phyloP scores from a whole-genome alignment of 2,888 invertebrate genomes.

The Drosophila cyrtoloma region DNA sequence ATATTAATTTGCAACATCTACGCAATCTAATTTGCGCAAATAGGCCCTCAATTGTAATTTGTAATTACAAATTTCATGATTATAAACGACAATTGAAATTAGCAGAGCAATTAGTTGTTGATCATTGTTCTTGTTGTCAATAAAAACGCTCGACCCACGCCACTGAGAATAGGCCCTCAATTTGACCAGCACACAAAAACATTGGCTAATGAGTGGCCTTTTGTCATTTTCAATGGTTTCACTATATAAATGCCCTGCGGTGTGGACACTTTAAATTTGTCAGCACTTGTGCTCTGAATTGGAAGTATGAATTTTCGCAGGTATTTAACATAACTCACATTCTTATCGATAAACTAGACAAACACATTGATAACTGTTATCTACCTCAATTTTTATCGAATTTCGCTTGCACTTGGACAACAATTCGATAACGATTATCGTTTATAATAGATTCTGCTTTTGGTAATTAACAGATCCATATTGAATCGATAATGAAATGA shows the following conservation, averaged over 20 bases:
- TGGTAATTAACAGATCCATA: not conserved
- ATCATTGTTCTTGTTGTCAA: constrained; percentile 52
- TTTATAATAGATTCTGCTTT: too few species aligned
- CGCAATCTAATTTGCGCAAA: constrained; percentile 68
- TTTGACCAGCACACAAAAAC: constrained; percentile 21
- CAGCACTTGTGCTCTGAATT: not conserved
- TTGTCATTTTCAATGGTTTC: constrained; percentile 32
- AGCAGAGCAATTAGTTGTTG: constrained; percentile 76
- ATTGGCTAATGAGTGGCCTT: constrained; percentile 67
- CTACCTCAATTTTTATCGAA: not conserved
- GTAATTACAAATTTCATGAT: constrained; percentile 78
- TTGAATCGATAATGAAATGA: not conserved
- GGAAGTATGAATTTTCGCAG: not conserved
- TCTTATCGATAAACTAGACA: not conserved
- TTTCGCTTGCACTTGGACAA: not conserved
- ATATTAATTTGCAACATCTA: constrained; percentile 75
- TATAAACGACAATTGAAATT: constrained; percentile 75
- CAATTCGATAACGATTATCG: not conserved
- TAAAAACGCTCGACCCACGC: constrained; percentile 7
- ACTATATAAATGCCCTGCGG: constrained; percentile 32
- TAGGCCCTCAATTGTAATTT: constrained; percentile 67
- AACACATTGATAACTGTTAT: not conserved
- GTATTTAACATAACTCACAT: not conserved
- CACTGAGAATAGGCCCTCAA: not conserved
- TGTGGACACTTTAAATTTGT: not conserved